Percentiles rank a stretch among this genome's conserved stretches.
Evolutionary conservation across 2,888 invertebrate genomes (phyloP).

Genomic region (Amphipoea oculea): DNA sequence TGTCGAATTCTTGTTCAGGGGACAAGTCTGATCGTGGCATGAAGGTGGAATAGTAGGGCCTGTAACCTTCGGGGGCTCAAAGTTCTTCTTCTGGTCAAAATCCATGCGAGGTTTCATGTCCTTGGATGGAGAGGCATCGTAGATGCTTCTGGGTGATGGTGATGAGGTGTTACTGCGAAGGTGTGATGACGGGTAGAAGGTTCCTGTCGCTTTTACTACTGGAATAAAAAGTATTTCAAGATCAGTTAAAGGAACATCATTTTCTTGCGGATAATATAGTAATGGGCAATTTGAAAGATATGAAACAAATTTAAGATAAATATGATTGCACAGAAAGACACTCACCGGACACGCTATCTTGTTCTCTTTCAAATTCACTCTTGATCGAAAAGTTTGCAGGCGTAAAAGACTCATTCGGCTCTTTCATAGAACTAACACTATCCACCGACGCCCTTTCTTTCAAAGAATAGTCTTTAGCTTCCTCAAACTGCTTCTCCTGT

Average conservation of each 20-base stretch:
- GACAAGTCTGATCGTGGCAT: constrained; percentile 90
- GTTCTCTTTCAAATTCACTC: constrained; percentile 87
- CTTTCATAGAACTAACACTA: constrained; percentile 83
- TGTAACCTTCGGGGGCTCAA: constrained; percentile 79
- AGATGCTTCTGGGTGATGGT: constrained; percentile 89
- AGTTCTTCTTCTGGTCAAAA: constrained; percentile 82
- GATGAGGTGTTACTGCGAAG: constrained; percentile 90
- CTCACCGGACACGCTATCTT: constrained; percentile 88
- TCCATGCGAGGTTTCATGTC: constrained; percentile 85
- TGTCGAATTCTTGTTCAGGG: constrained; percentile 85
- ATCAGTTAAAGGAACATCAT: constrained; percentile 48
- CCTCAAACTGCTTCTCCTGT: constrained; percentile 83
- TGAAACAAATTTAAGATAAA: background rate
- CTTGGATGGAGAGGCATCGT: constrained; percentile 90
- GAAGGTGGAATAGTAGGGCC: constrained; percentile 90
- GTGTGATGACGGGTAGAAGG: constrained; percentile 96
- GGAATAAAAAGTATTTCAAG: constrained; percentile 85
- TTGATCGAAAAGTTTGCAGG: constrained; percentile 88
- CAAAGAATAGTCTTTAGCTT: constrained; percentile 89
- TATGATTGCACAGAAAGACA: constrained; percentile 68
- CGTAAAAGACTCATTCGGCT: constrained; percentile 79
- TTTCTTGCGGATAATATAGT: background rate
- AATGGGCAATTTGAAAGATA: background rate
- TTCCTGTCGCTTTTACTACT: constrained; percentile 98
- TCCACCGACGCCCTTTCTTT: constrained; percentile 87